These are phyloP conservation scores for Rhynchopsitta pachyrhyncha DNA, from an alignment of 2,113 vertebrate genomes.

Conservation along the genomic window DNA sequence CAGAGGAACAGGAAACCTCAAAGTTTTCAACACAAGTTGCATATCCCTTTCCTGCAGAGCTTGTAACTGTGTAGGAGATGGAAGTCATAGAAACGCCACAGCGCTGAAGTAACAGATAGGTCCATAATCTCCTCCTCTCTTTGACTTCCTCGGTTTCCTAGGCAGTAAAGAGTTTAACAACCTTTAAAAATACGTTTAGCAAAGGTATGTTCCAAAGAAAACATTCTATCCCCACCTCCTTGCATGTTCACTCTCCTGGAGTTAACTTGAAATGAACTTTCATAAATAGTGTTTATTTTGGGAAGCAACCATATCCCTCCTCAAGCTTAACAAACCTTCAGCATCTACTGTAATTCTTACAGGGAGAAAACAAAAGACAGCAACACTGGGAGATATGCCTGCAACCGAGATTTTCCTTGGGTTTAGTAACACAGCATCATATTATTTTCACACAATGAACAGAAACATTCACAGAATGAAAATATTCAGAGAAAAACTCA, in stretches of 20 bases:
- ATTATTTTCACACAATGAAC: neutral
- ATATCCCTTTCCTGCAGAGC: slow-evolving; percentile 19
- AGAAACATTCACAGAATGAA: neutral
- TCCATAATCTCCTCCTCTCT: neutral
- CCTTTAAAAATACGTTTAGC: neutral
- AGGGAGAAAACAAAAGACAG: neutral
- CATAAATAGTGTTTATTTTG: neutral
- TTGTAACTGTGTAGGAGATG: neutral
- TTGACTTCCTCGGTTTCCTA: slow-evolving; percentile 1
- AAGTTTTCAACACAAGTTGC: slow-evolving; percentile 1
- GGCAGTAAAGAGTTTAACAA: neutral
- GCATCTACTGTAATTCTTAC: neutral
- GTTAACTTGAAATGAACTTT: slow-evolving; percentile 5
- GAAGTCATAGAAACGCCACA: slow-evolving; percentile 16
- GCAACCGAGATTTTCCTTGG: neutral
- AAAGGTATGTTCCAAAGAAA: slow-evolving; percentile 11
- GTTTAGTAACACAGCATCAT: neutral
- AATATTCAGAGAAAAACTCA: neutral
- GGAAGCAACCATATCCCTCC: neutral
- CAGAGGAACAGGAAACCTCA: neutral
- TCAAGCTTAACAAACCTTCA: neutral
- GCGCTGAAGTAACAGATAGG: neutral
- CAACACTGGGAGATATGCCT: neutral
- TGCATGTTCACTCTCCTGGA: neutral
- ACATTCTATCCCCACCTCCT: neutral